Evolutionary conservation across 2,113 vertebrate species (phyloP), one percentile per base, ranked within the genome.

Genomic region (Loxodonta africana): DNA sequence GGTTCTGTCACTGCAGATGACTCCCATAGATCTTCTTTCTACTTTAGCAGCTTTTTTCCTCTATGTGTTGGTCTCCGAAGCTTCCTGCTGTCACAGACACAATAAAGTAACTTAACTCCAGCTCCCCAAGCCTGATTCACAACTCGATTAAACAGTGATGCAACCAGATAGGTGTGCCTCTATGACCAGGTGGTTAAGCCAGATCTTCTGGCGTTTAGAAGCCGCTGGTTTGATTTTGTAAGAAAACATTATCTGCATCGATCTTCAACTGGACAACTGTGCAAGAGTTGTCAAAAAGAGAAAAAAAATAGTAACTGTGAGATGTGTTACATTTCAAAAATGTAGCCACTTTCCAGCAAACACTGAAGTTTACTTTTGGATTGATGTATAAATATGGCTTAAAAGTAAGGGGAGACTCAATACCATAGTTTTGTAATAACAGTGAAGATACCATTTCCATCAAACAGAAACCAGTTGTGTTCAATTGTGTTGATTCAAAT

Each of bases 151-250:
- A 92, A 96, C 95, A 76, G 88, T 92, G 96, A 85, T 91, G 95
- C 92, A 98, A 96, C 82, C 33, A 65, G 69, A 30, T 90, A 94
- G 97, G 98, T 91, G 97, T 97, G 97, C 37, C 96, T 86, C 78
- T 33, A 30, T 67, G 77, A 92, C 69, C 33, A 23, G 81, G 96
- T 94, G 76, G 96, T 93, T 94, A 81, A 96, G 95, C 96, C 84
- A 96, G 98, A 96, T 97, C 94, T 96, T 95, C 97, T 94, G 69
- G 96, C 86, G 90, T 80, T 14, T 23, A 2, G 88, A 94, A 30
- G 92, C 57, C 20, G 18, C 33, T 15, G 62, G 76, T 78, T 95
- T 95, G 96, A 95, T 96, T 98, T 98, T 94, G 94, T 83, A 91
- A 96, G 90, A 80, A 90, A 92, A 81, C 33, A 94, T 95, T 67